Conservation (phyloP, 2,797 vertebrate species). For the Poecilia picta region DNA sequence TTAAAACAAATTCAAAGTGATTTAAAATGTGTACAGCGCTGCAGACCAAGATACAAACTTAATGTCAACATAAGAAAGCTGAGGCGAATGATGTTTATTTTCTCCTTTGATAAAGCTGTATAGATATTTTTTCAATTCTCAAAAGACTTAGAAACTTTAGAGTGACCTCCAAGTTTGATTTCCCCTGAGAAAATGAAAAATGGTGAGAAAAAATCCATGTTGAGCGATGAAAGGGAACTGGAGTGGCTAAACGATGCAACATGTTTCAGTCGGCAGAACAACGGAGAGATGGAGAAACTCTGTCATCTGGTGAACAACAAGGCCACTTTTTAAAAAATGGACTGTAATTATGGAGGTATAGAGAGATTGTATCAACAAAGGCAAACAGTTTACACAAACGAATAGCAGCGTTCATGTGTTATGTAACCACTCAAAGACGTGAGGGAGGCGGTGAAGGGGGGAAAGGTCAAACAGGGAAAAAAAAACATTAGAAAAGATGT, state of each 20-base stretch:
- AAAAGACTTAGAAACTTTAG: conserved; percentile 31
- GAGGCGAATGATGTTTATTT: background rate
- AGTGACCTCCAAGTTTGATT: conserved; percentile 31
- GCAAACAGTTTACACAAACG: conserved; percentile 23
- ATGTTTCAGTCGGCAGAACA: conserved; percentile 19
- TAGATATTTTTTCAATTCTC: conserved; percentile 33
- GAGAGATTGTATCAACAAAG: conserved; percentile 56
- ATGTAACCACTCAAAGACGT: conserved; percentile 45
- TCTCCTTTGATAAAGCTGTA: background rate
- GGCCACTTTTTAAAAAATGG: conserved; percentile 4
- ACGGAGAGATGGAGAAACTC: conserved; percentile 24
- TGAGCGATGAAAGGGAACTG: conserved; percentile 9
- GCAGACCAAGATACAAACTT: background rate
- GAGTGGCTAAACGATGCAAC: conserved; percentile 21
- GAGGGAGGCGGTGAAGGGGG: conserved; percentile 29
- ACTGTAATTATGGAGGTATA: conserved; percentile 27
- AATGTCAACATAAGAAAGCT: background rate
- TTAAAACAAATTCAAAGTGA: background rate
- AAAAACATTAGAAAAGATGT: conserved; percentile 40
- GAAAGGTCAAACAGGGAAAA: background rate
- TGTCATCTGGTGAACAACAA: conserved; percentile 43
- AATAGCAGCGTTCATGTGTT: conserved; percentile 56
- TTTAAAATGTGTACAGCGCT: background rate
- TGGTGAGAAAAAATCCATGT: conserved; percentile 6
- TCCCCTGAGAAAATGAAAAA: conserved; percentile 28